These are phyloP conservation scores for Pterophyllum scalare DNA, from an alignment of 2,113 vertebrate genomes.

Conservation along the genomic window DNA sequence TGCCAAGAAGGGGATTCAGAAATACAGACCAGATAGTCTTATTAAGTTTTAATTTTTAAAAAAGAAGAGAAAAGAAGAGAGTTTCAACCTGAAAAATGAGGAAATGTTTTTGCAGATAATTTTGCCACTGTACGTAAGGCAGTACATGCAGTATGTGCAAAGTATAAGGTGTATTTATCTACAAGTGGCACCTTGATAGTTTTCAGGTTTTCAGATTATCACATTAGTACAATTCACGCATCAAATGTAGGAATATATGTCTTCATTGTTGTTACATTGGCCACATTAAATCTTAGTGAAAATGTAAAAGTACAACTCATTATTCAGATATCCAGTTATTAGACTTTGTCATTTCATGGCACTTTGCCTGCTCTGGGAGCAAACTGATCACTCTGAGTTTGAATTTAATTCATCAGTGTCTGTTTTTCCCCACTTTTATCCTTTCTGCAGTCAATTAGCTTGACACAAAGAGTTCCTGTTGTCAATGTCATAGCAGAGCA, in stretches of 20 bases:
- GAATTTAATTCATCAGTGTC: slow-evolving; percentile 36
- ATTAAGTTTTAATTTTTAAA: not conserved
- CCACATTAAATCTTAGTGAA: not conserved
- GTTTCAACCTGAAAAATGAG: not conserved
- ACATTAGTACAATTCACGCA: not conserved
- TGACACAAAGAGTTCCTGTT: slow-evolving; percentile 34
- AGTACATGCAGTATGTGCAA: not conserved
- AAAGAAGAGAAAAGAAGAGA: not conserved
- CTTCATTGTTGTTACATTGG: not conserved
- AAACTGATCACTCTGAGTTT: not conserved
- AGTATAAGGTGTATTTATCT: not conserved
- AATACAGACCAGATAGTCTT: not conserved
- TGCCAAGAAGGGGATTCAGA: not conserved
- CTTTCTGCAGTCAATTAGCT: slow-evolving; percentile 41
- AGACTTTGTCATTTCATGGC: slow-evolving; percentile 6
- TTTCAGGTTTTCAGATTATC: not conserved
- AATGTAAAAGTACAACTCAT: not conserved
- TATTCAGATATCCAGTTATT: not conserved
- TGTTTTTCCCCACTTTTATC: not conserved
- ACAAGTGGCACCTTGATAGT: not conserved
- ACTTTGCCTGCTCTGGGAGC: not conserved
- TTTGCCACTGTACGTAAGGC: not conserved
- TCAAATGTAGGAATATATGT: accelerated
- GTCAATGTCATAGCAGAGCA: slow-evolving; percentile 13
- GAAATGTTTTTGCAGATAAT: not conserved